A percentile compares a stretch with the other conserved stretches of the same genome.
These are phyloP conservation scores for Apodemus speciosus DNA, from an alignment of 2,113 vertebrate genomes.

Conservation along the genomic window DNA sequence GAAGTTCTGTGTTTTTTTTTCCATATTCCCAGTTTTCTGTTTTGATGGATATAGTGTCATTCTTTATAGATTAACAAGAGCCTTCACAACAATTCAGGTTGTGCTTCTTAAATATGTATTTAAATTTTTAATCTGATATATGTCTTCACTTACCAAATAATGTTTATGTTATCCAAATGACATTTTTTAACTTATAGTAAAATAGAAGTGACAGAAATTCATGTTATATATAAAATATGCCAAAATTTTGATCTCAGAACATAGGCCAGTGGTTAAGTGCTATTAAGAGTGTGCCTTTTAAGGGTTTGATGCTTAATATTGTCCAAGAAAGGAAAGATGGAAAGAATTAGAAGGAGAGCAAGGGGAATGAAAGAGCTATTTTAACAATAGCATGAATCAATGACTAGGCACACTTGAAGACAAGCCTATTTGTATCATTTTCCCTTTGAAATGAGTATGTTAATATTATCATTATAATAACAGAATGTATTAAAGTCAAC, in stretches of 20 bases:
- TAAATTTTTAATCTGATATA: background rate
- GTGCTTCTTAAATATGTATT: background rate
- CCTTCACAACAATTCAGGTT: background rate
- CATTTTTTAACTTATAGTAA: background rate
- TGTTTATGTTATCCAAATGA: background rate
- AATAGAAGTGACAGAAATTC: background rate
- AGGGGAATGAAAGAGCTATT: background rate
- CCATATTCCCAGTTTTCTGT: slow-evolving; percentile 41
- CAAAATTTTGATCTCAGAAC: background rate
- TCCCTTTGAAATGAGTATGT: background rate
- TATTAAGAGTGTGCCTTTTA: background rate
- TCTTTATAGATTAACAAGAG: slow-evolving; percentile 20
- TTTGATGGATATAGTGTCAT: slow-evolving; percentile 42
- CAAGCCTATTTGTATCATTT: no score
- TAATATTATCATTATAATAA: background rate
- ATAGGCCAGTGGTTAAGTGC: background rate
- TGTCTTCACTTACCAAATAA: background rate
- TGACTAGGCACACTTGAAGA: background rate
- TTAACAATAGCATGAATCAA: background rate
- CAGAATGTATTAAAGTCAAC: background rate
- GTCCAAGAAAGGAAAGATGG: background rate
- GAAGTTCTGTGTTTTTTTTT: background rate
- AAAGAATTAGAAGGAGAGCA: background rate
- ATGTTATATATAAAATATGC: background rate
- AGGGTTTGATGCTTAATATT: background rate